Evolutionary conservation across 2,888 invertebrate species (phyloP), one percentile per base, ranked within the genome.

Genomic region (Danaus chrysippus): DNA sequence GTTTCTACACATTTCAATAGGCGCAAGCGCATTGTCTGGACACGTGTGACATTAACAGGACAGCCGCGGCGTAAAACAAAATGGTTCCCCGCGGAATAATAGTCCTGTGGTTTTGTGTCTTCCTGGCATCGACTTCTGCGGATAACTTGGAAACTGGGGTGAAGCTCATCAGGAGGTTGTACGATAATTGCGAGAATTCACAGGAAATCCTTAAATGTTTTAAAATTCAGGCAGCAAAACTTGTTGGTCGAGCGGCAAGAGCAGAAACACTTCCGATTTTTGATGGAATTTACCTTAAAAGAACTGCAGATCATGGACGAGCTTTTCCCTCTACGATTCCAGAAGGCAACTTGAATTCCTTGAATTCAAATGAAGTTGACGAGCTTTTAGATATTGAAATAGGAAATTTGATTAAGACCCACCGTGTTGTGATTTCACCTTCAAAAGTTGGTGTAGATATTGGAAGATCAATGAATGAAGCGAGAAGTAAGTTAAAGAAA

Each of bases 131-230:
- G 43, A 78, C 81, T 60, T 82, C 87, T 56, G 86, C 84, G 52
- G 88, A 89, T 72, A 81, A 85, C 70, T 80, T 91, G 63, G 84
- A 82, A 68, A 82, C 82, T 63, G 91, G 92, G 64, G 76, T 91
- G 69, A 90, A 90, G 77, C 80, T 93, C 56, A 74, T 93, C 53
- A 84, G 90, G 71, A 92, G 88, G 81, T 87, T 93, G 71, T 93
- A 92, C 75, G 87, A 92, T 70, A 93, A 93, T 76, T 95, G 95
- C 78, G 92, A 93, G 70, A 86, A 88, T 66, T 92, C 93, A 54
- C 91, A 93, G 67, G 93, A 95, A 74, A 87, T 94, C 58, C 82
- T 94, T 70, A 94, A 93, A 89, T 95, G 95, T 77, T 91, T 95
- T 71, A 95, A 95, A 83, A 87, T 95, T 61, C 93, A 94, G 76